Evolutionary conservation across 53 echinoderm and acorn worm species (phyloP).

Genomic region (Actinopyga echinites): DNA sequence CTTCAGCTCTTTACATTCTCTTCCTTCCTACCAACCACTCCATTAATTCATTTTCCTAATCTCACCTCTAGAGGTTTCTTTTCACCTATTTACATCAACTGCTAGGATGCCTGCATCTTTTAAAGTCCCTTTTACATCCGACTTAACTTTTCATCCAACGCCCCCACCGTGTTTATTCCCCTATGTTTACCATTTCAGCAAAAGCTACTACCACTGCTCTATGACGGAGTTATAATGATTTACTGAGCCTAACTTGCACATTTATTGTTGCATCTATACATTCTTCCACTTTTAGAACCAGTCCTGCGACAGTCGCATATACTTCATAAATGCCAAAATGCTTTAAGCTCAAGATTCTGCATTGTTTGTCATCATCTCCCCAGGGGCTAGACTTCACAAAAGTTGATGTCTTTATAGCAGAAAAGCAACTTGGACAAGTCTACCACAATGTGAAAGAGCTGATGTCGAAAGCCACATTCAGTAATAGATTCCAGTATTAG

Average conservation of each 20-base stretch:
- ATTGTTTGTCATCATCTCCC: slow-evolving; percentile 14
- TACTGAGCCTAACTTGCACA: not conserved
- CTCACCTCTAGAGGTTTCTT: not conserved
- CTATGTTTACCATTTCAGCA: not conserved
- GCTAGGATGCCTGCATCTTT: not conserved
- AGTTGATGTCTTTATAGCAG: no score
- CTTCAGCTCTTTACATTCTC: not conserved
- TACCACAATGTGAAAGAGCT: no score
- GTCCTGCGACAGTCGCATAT: not conserved
- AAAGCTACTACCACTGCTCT: slow-evolving; percentile 1
- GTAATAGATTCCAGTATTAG: no score
- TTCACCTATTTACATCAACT: slow-evolving; percentile 13
- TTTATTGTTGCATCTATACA: slow-evolving; percentile 10
- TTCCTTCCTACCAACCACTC: not conserved
- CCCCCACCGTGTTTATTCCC: slow-evolving; percentile 15
- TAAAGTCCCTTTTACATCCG: not conserved
- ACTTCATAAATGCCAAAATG: slow-evolving; percentile 22
- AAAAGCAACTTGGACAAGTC: no score
- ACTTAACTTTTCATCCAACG: not conserved
- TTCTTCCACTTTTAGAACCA: not conserved
- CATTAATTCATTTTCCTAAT: not conserved
- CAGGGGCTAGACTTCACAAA: not conserved
- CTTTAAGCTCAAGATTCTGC: not conserved
- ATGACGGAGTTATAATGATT: slow-evolving; percentile 26
- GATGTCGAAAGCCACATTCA: no score